Evolutionary conservation across 2,797 vertebrate species (phyloP), one percentile per base, ranked within the genome.

Genomic region (Betta splendens): DNA sequence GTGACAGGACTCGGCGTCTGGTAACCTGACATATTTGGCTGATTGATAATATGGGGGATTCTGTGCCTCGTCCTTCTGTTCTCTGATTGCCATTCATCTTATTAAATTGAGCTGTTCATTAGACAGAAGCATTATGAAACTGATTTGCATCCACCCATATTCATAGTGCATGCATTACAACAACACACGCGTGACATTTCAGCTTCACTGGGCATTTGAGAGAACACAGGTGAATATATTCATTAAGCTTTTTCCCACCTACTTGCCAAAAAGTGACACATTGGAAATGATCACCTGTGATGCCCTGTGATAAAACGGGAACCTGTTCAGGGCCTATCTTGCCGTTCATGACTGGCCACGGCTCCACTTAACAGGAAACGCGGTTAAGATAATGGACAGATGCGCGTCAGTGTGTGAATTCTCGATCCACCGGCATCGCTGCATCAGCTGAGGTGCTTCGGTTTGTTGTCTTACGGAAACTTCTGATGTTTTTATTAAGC

Each of bases 121-220:
- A 87, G 80, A 79, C 72, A 50, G 73, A 63, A 44, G 66, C 72
- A 79, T 87, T 82, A 79, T 71, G 81, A 77, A 53, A 84, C 75
- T 80, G 72, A 89, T 90, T 89, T 89, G 87, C 87, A 89, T 86
- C 48, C 35, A 44, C 77, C 76, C 80, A 77, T 84, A 82, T 90
- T 89, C 86, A 86, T 84, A 83, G 78, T 28, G 85, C 85, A 85
- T 81, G 80, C 77, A 87, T 87, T 83, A 84, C 76, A 79, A 77
- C 57, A 82, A 81, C 79, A 87, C 83, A 48, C 54, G 81, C 73
- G 43, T 82, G 84, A 81, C 78, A 86, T 88, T 86, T 86, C 52
- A 17, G 81, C 75, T 79, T 70, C 77, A 33, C 59, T 44, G 43
- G 57, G 69, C 78, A 68, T 74, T 71, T 73, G 64, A 81, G 64